Conservation (phyloP, 2,888 invertebrate species). For the Sinelater perroti region DNA sequence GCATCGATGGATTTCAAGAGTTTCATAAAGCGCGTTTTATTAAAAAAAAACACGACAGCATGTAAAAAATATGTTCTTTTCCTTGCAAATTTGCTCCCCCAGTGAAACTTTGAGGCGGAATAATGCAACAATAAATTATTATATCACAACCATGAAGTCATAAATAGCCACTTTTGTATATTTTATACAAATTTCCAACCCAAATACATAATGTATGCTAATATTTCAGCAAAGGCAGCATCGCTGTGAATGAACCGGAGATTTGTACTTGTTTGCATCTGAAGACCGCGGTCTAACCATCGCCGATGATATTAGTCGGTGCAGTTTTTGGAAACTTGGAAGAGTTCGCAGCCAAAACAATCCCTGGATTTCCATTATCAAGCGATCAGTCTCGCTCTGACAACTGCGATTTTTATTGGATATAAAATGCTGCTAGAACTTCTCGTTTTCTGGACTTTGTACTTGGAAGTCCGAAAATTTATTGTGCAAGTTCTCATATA, state of each 20-base stretch:
- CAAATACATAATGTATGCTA: conserved; percentile 11
- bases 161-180: conserved; percentile 9
- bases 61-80: conserved; percentile 18
- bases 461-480: conserved; percentile 17
- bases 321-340: no score
- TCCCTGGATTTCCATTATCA: no score
- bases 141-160: not conserved
- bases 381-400: conserved; percentile 12
- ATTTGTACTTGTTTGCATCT: not conserved
- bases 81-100: not conserved
- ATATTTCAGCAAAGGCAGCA: not conserved
- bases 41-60: conserved; percentile 5
- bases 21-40: no score
- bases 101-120: conserved; percentile 1
- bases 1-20: no score
- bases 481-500: conserved; percentile 19
- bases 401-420: conserved; percentile 20
- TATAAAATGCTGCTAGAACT: conserved; percentile 16
- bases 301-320: no score
- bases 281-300: conserved; percentile 1
- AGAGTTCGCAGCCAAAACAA: no score
- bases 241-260: conserved; percentile 1
- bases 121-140: conserved; percentile 10
- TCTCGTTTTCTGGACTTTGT: conserved; percentile 18
- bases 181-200: conserved; percentile 8